phyloP scores from a whole-genome alignment of 2,888 invertebrate genomes.

The Caradrina kadenii region DNA sequence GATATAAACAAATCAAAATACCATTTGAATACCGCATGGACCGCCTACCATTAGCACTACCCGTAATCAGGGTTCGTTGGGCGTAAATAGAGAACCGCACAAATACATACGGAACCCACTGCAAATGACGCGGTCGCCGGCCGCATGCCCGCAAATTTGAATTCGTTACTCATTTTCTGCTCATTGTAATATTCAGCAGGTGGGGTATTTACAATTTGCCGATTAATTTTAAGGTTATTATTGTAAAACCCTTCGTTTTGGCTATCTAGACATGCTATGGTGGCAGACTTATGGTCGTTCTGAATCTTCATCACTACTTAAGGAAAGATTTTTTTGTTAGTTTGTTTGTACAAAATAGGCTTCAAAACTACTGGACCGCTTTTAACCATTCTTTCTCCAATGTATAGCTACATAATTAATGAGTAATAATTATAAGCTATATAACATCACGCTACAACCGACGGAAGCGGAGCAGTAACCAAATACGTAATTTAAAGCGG shows the following conservation, averaged over 20 bases:
- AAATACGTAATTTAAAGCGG: too few species aligned
- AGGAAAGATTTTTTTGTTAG: too few species aligned
- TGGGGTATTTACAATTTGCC: conserved; percentile 45
- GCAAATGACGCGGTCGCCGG: conserved; percentile 71
- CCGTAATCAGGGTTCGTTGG: conserved; percentile 65
- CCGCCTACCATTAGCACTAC: conserved; percentile 56
- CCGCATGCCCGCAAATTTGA: conserved; percentile 69
- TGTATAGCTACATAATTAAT: too few species aligned
- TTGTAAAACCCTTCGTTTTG: neutral
- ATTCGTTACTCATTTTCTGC: conserved; percentile 67
- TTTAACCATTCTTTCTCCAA: too few species aligned
- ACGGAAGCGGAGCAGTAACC: too few species aligned
- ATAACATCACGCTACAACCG: too few species aligned
- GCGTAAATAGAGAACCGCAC: conserved; percentile 66
- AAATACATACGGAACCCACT: conserved; percentile 62
- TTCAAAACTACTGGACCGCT: too few species aligned
- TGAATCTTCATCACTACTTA: too few species aligned
- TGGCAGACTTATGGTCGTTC: too few species aligned
- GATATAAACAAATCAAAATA: conserved; percentile 60
- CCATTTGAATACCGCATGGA: conserved; percentile 35
- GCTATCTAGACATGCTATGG: too few species aligned
- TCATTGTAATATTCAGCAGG: conserved; percentile 55
- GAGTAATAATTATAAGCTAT: too few species aligned
- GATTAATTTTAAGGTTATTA: conserved; percentile 37
- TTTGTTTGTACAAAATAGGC: too few species aligned